phyloP scores from a whole-genome alignment of 2,797 vertebrate genomes.

The Chromobotia macracanthus region DNA sequence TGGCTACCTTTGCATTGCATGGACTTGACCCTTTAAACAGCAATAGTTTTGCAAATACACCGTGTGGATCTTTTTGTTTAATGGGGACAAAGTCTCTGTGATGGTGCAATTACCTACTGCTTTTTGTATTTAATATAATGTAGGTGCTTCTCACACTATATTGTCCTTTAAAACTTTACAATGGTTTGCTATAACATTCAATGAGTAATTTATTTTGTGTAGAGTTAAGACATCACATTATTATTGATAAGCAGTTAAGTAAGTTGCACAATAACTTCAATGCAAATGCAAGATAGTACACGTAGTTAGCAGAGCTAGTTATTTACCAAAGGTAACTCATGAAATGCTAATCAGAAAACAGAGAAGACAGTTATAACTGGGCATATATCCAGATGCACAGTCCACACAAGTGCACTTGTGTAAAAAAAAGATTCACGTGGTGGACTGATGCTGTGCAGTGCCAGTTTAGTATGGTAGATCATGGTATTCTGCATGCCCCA shows the following conservation, averaged over 20 bases:
- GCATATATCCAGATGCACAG: too few species aligned
- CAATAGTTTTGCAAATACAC: not conserved
- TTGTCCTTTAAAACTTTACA: not conserved
- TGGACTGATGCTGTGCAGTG: not conserved
- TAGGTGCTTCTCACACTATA: not conserved
- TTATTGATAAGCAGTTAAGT: not conserved
- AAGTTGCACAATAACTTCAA: not conserved
- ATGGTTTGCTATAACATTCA: not conserved
- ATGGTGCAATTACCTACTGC: slow-evolving; percentile 14
- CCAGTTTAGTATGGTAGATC: too few species aligned
- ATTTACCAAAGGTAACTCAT: too few species aligned
- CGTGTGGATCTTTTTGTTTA: not conserved
- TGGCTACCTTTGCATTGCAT: not conserved
- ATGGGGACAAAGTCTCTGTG: slow-evolving; percentile 36
- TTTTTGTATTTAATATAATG: not conserved
- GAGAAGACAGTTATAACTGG: too few species aligned
- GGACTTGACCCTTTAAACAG: slow-evolving; percentile 2
- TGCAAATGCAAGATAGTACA: too few species aligned
- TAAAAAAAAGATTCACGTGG: too few species aligned
- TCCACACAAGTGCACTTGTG: too few species aligned
- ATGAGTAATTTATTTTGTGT: too few species aligned
- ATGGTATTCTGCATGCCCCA: not conserved
- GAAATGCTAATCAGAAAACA: too few species aligned
- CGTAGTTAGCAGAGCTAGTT: too few species aligned
- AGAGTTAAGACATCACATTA: not conserved